These are phyloP conservation scores for Esperia sulphurella DNA, from an alignment of 2,888 invertebrate genomes.

Conservation along the genomic window DNA sequence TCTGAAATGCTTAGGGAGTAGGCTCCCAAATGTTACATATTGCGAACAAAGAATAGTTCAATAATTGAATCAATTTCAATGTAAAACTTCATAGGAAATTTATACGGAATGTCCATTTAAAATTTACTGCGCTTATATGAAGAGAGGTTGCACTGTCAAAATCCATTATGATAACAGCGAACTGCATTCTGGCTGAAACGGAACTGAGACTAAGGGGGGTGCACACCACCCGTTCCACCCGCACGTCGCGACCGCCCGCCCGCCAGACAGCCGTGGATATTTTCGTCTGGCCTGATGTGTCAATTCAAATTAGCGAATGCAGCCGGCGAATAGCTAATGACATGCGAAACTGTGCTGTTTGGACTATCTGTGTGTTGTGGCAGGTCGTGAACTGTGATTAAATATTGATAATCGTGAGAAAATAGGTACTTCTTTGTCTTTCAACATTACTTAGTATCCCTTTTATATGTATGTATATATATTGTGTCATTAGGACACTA, in stretches of 20 bases:
- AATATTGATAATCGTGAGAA: no score
- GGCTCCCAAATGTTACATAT: no score
- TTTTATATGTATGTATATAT: no score
- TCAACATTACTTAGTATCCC: no score
- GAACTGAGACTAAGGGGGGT: slow-evolving; percentile 32
- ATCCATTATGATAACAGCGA: slow-evolving; percentile 54
- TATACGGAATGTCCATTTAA: slow-evolving; percentile 14
- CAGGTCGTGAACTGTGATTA: slow-evolving; percentile 34
- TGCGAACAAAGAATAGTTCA: no score
- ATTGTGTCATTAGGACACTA: no score
- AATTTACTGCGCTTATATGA: slow-evolving; percentile 12
- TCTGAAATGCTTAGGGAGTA: no score
- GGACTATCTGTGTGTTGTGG: slow-evolving; percentile 23
- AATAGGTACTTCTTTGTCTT: no score
- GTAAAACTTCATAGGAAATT: background rate
- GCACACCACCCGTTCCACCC: slow-evolving; percentile 28
- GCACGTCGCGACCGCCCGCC: slow-evolving; percentile 10
- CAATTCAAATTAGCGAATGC: slow-evolving; percentile 73
- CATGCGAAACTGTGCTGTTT: slow-evolving; percentile 27
- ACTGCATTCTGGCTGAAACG: slow-evolving; percentile 33
- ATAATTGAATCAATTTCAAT: background rate
- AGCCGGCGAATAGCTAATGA: slow-evolving; percentile 49
- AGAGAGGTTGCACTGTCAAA: slow-evolving; percentile 40
- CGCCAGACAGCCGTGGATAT: slow-evolving; percentile 58
- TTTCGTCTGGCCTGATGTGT: slow-evolving; percentile 75